These are phyloP conservation scores for Pontoporia blainvillei DNA, from an alignment of 2,113 vertebrate genomes.

Conservation along the genomic window DNA sequence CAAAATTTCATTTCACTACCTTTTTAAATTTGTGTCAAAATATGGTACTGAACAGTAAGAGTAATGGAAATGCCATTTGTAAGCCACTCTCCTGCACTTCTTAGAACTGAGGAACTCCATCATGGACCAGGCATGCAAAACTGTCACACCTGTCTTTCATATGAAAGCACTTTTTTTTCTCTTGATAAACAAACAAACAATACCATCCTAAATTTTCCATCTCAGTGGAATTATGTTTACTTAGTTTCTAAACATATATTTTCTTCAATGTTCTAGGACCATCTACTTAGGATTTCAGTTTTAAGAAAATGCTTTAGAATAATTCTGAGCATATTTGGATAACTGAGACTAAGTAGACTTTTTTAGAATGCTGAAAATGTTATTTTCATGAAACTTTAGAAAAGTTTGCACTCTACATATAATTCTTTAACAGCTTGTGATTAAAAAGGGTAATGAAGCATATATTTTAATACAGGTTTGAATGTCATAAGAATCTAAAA, in stretches of 20 bases:
- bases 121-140: background rate
- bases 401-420: background rate
- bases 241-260: background rate
- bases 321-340: background rate
- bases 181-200: background rate
- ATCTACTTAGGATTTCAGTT: background rate
- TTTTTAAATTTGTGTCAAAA: slow-evolving; percentile 4
- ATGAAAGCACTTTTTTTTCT: background rate
- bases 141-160: background rate
- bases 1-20: slow-evolving; percentile 2
- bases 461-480: slow-evolving; percentile 48
- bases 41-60: background rate
- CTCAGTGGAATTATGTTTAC: background rate
- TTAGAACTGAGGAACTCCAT: background rate
- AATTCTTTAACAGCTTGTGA: background rate
- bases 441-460: background rate
- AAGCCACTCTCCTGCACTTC: background rate
- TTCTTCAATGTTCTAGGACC: background rate
- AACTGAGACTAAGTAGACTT: background rate
- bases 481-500: slow-evolving; percentile 31
- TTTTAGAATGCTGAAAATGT: background rate
- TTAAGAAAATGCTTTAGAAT: slow-evolving; percentile 24
- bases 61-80: background rate
- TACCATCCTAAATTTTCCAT: background rate
- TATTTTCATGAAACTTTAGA: slow-evolving; percentile 26